Evolutionary conservation across 2,113 vertebrate genomes (phyloP).

Genomic region (Brachypteracias leptosomus): DNA sequence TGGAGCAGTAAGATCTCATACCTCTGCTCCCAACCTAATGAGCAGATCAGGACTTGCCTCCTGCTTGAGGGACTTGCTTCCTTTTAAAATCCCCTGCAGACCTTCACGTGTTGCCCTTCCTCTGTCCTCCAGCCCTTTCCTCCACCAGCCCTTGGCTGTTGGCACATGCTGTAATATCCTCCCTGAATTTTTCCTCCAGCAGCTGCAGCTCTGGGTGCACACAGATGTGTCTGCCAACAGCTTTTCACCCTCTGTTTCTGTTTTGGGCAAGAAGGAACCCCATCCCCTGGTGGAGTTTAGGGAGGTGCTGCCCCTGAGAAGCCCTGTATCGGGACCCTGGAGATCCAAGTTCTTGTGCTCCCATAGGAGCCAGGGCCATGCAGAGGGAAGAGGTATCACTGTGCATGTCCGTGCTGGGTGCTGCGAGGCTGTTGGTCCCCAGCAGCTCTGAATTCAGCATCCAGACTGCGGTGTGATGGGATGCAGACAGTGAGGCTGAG

Average conservation of each 20-base stretch:
- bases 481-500: rapidly evolving
- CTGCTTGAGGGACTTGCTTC: not conserved
- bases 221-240: not conserved
- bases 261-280: not conserved
- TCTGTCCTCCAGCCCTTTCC: not conserved
- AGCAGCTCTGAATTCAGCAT: not conserved
- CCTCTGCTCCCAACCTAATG: not conserved
- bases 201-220: not conserved
- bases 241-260: not conserved
- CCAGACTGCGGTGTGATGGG: rapidly evolving
- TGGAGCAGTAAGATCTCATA: not conserved
- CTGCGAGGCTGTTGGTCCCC: rapidly evolving
- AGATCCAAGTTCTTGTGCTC: not conserved
- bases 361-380: not conserved
- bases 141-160: not conserved
- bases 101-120: not conserved
- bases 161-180: not conserved
- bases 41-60: not conserved
- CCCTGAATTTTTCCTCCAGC: not conserved
- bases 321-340: not conserved
- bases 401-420: not conserved
- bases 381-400: not conserved
- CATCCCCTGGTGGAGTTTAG: not conserved
- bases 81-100: not conserved
- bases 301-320: not conserved